Percentiles rank a stretch among this genome's conserved stretches.
These are phyloP conservation scores for Tenthredo mesomela DNA, from an alignment of 2,888 invertebrate genomes.

Conservation along the genomic window DNA sequence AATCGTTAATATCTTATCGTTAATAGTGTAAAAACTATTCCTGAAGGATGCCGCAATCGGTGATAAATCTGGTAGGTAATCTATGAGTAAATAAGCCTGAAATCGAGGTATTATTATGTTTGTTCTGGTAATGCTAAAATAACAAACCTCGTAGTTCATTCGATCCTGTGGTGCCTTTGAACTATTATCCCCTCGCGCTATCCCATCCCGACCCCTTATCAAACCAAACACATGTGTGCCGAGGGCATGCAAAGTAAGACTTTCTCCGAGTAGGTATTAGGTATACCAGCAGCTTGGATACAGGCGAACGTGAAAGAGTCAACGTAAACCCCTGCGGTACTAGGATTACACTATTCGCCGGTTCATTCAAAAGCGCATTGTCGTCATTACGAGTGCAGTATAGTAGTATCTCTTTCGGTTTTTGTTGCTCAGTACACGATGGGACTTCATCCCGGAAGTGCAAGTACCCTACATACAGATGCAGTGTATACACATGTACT, in stretches of 20 bases:
- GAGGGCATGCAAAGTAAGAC: slow-evolving; percentile 48
- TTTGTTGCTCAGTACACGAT: neutral
- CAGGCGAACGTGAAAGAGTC: neutral
- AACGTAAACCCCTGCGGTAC: slow-evolving; percentile 37
- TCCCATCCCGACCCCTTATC: slow-evolving; percentile 42
- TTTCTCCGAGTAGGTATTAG: slow-evolving; percentile 36
- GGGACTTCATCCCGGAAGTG: neutral
- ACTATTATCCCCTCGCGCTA: slow-evolving; percentile 58
- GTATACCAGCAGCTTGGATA: neutral
- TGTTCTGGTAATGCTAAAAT: slow-evolving; percentile 69
- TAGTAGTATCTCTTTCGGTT: slow-evolving; percentile 8
- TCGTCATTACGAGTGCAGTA: slow-evolving; percentile 7
- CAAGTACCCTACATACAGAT: neutral
- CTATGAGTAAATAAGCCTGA: slow-evolving; percentile 31
- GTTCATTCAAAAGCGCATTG: slow-evolving; percentile 29
- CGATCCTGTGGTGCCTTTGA: slow-evolving; percentile 67
- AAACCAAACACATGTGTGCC: slow-evolving; percentile 53
- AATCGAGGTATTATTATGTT: slow-evolving; percentile 60
- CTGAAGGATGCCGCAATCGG: neutral
- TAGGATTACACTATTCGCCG: slow-evolving; percentile 37
- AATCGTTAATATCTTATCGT: neutral
- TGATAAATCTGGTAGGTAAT: slow-evolving; percentile 28
- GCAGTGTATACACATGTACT: neutral
- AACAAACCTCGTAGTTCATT: slow-evolving; percentile 69
- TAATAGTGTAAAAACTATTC: neutral